These are phyloP conservation scores for Chironomus tentans DNA, from an alignment of 2,888 invertebrate genomes.

Conservation along the genomic window DNA sequence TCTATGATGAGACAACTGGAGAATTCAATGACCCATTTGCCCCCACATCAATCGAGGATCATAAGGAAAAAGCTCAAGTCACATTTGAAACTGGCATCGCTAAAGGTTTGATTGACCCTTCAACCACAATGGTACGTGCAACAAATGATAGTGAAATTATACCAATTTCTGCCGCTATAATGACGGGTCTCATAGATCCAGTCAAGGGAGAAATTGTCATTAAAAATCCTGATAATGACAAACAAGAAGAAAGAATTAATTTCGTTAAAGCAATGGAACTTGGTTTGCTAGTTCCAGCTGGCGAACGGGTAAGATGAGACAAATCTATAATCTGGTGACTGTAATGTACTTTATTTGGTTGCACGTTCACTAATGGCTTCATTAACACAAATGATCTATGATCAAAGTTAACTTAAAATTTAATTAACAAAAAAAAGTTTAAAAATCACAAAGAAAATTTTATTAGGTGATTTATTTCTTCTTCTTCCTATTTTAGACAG, in stretches of 20 bases:
- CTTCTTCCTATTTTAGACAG: not conserved
- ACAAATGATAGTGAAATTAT: conserved; percentile 17
- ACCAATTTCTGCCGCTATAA: conserved; percentile 9
- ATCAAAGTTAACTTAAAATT: not conserved
- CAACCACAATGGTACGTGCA: conserved; percentile 38
- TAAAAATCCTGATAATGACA: not conserved
- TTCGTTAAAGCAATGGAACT: conserved; percentile 22
- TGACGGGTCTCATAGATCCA: conserved; percentile 5
- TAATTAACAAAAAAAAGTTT: not conserved
- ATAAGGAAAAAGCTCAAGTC: conserved; percentile 40
- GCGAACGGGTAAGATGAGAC: conserved; percentile 15
- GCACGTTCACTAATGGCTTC: not conserved
- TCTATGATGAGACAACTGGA: conserved; percentile 78
- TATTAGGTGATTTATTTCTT: not conserved
- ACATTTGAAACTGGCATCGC: conserved; percentile 65
- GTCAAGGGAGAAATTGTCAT: conserved; percentile 1
- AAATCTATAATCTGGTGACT: not conserved
- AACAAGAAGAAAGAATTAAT: conserved; percentile 16
- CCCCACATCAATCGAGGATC: not conserved
- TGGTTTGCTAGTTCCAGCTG: conserved; percentile 24
- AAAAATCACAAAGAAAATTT: not conserved
- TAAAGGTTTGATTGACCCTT: conserved; percentile 64
- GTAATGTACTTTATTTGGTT: not conserved
- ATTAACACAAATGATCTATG: not conserved
- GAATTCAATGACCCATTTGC: conserved; percentile 70